Evolutionary conservation across 2,888 invertebrate genomes (phyloP).

Genomic region (Autographa gamma): DNA sequence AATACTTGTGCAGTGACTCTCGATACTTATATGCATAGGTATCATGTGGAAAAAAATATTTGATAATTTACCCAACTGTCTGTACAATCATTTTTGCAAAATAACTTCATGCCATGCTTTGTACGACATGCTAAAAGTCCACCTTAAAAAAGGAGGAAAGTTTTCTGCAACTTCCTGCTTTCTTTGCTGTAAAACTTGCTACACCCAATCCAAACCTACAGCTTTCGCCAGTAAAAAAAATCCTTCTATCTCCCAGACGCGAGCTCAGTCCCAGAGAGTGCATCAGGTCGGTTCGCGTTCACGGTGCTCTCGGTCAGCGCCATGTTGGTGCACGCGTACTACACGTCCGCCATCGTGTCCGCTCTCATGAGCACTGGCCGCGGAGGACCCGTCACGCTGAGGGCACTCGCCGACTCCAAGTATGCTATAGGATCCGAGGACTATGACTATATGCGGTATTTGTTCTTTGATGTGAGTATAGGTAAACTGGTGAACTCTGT

Average conservation of each 20-base stretch:
- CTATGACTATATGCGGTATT: slow-evolving; percentile 74
- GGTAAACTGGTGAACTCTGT: neutral
- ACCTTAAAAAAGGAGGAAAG: no score
- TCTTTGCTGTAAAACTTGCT: no score
- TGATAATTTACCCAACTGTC: no score
- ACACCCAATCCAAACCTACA: no score
- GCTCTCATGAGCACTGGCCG: slow-evolving; percentile 78
- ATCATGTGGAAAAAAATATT: no score
- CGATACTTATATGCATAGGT: no score
- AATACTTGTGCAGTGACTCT: no score
- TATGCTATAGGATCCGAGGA: slow-evolving; percentile 79
- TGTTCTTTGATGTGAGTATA: slow-evolving; percentile 77
- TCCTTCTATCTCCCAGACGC: slow-evolving; percentile 71
- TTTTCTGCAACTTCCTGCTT: no score
- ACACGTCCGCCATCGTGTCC: slow-evolving; percentile 82
- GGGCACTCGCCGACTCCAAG: slow-evolving; percentile 76
- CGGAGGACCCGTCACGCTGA: slow-evolving; percentile 72
- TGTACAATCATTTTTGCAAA: no score
- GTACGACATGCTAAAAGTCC: no score
- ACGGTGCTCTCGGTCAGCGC: slow-evolving; percentile 76
- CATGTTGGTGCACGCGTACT: slow-evolving; percentile 83
- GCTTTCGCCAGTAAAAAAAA: no score
- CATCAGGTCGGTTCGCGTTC: slow-evolving; percentile 78
- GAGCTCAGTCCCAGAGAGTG: slow-evolving; percentile 75
- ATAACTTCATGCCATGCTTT: no score